Percentiles rank a stretch among this genome's conserved stretches.
Evolutionary conservation across 2,888 invertebrate species (phyloP).

Genomic region (Sabatieria punctata): DNA sequence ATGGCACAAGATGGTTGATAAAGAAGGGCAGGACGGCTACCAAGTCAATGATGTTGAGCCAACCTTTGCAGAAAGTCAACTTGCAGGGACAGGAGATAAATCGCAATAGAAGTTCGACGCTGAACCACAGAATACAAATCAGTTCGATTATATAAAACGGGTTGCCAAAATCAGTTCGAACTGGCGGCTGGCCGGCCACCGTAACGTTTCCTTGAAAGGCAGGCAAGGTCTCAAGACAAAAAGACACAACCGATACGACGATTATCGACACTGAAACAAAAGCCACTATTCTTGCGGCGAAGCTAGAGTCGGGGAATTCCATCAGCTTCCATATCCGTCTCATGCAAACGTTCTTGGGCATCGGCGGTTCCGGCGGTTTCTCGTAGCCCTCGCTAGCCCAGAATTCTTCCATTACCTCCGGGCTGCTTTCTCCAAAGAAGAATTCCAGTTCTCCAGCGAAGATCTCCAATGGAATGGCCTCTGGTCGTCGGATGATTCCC

Average conservation of each 20-base stretch:
- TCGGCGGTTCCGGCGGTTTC: conserved; percentile 20
- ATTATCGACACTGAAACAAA: conserved; percentile 35
- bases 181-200: neutral
- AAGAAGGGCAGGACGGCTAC: conserved; percentile 39
- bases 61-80: conserved; percentile 35
- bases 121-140: conserved; percentile 39
- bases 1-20: no score
- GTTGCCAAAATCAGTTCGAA: no score
- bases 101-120: conserved; percentile 36
- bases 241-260: conserved; percentile 35
- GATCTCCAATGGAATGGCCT: conserved; percentile 37
- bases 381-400: conserved; percentile 36
- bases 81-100: conserved; percentile 37
- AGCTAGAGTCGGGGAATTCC: conserved; percentile 36
- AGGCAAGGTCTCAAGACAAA: conserved; percentile 40
- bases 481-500: conserved; percentile 35
- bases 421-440: conserved; percentile 34
- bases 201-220: neutral
- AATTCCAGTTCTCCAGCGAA: conserved; percentile 23
- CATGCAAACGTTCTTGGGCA: conserved; percentile 24
- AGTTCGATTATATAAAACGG: conserved; percentile 38
- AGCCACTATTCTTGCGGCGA: conserved; percentile 33
- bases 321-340: conserved; percentile 34
- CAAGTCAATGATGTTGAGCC: conserved; percentile 39
- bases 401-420: conserved; percentile 31